These are phyloP conservation scores for Ophioderma brevispina DNA, from an alignment of 35 echinoderm and acorn worm genomes.

Conservation along the genomic window DNA sequence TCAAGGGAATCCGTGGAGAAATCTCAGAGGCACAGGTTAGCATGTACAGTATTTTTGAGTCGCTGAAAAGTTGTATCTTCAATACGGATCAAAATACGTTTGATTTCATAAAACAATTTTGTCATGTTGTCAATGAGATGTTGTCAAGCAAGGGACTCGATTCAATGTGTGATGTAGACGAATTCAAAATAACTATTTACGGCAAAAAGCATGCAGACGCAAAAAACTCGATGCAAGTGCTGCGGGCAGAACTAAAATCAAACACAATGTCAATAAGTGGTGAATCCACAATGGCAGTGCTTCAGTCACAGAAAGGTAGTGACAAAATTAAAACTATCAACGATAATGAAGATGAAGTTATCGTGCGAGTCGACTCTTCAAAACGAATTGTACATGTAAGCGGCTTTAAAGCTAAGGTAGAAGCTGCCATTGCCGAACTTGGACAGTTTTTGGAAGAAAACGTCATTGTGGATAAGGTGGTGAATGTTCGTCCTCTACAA, in stretches of 20 bases:
- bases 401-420: slow-evolving; percentile 17
- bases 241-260: neutral
- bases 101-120: neutral
- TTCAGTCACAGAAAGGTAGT: slow-evolving; percentile 1
- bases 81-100: neutral
- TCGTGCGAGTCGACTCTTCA: neutral
- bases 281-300: slow-evolving; percentile 2
- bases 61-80: neutral
- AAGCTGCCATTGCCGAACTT: neutral
- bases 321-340: neutral
- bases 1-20: slow-evolving; percentile 24
- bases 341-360: neutral
- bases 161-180: slow-evolving; percentile 15
- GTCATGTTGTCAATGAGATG: slow-evolving; percentile 13
- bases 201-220: neutral
- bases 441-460: slow-evolving; percentile 19
- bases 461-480: slow-evolving; percentile 4
- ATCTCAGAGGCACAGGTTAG: neutral
- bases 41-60: slow-evolving; percentile 18
- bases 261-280: neutral
- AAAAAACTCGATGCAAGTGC: neutral
- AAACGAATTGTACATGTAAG: neutral
- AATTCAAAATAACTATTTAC: slow-evolving; percentile 2
- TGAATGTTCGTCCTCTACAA: neutral
- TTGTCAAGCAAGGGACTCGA: neutral